Conservation (phyloP, 2,888 invertebrate genomes). For the Autographa gamma region DNA sequence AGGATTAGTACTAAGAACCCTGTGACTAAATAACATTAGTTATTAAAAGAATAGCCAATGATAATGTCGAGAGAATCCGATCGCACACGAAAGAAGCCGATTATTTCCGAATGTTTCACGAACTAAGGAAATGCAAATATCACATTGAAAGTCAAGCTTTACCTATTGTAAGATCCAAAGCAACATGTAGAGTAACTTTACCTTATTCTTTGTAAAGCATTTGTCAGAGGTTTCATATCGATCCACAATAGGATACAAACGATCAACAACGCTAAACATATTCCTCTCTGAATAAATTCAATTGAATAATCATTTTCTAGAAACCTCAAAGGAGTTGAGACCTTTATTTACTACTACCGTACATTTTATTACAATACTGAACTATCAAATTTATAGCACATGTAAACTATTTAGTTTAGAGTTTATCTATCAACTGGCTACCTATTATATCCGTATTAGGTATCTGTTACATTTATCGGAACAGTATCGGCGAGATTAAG, state of each 20-base stretch:
- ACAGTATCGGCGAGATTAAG: constrained; percentile 51
- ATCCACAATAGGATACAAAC: constrained; percentile 3
- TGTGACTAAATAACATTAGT: too few relatives aligned
- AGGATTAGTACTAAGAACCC: too few relatives aligned
- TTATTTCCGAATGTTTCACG: background rate
- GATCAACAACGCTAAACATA: background rate
- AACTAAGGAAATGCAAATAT: background rate
- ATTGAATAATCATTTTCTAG: background rate
- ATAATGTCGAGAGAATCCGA: background rate
- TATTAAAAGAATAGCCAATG: background rate
- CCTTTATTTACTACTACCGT: constrained; percentile 17
- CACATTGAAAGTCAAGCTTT: background rate
- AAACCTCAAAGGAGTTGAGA: background rate
- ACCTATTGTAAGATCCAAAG: background rate
- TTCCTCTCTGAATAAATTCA: background rate
- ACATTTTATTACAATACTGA: constrained; percentile 20
- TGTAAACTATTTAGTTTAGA: constrained; percentile 41
- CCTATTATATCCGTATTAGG: constrained; percentile 43
- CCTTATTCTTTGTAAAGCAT: constrained; percentile 2
- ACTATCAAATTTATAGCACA: constrained; percentile 36
- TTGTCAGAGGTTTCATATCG: constrained; percentile 5
- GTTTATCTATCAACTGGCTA: constrained; percentile 41
- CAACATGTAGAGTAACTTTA: background rate
- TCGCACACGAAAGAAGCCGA: background rate
- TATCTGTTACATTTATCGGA: constrained; percentile 36